Conservation (phyloP, 2,113 vertebrate genomes). For the Odobenus rosmarus region DNA sequence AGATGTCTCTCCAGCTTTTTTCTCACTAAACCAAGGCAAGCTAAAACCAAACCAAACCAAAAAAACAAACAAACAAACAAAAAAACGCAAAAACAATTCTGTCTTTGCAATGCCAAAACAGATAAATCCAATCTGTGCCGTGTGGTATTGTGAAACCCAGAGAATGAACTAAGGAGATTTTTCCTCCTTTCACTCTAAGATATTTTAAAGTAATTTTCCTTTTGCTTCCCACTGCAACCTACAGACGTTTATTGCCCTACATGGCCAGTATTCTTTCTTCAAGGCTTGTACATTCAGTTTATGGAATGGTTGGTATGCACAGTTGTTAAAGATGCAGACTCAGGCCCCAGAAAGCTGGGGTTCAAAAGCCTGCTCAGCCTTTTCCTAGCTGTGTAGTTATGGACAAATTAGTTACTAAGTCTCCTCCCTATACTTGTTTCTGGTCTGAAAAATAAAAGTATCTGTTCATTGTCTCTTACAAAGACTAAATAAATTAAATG, state of each 20-base stretch:
- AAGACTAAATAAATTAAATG: background rate
- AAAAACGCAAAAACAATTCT: background rate
- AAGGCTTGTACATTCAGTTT: background rate
- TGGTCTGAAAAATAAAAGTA: background rate
- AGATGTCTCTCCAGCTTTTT: background rate
- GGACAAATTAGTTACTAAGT: background rate
- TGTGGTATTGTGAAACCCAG: background rate
- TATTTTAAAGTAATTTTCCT: background rate
- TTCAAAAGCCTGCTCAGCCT: background rate
- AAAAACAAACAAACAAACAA: background rate
- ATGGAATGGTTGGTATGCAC: background rate
- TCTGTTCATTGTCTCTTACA: background rate
- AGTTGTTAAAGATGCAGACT: background rate
- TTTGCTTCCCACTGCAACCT: background rate
- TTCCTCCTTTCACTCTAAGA: background rate
- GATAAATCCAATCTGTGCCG: background rate
- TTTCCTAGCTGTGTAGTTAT: background rate
- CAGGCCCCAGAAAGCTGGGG: background rate
- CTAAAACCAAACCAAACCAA: background rate
- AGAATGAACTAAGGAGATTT: background rate
- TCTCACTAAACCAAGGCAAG: slow-evolving; percentile 7
- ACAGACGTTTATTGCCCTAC: background rate
- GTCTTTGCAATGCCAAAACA: background rate
- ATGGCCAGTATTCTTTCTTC: background rate
- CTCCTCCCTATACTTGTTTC: background rate